phyloP scores from a whole-genome alignment of 2,888 invertebrate genomes.

The Leptinotarsa juncta region DNA sequence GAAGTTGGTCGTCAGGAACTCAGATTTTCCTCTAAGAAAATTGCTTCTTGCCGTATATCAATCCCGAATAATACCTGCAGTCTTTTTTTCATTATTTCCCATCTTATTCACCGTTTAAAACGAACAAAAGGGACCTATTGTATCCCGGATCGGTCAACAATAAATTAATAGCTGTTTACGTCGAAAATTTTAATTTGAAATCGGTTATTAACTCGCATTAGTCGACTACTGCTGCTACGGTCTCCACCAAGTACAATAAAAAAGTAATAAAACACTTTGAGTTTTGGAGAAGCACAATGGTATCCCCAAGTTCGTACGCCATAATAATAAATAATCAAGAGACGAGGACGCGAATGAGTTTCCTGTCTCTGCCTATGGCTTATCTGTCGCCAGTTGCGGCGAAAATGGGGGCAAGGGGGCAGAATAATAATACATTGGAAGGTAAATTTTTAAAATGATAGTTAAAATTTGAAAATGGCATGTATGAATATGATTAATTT shows the following conservation, averaged over 20 bases:
- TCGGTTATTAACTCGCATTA: conserved; percentile 40
- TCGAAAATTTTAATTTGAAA: conserved; percentile 37
- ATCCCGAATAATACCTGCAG: no score
- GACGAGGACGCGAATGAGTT: conserved; percentile 58
- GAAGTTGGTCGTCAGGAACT: no score
- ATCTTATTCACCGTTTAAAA: neutral
- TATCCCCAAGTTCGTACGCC: conserved; percentile 56
- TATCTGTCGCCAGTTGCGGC: conserved; percentile 3
- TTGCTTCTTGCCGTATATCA: no score
- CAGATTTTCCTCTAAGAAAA: no score
- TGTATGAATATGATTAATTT: no score
- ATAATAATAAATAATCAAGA: conserved; percentile 63
- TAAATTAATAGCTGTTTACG: conserved; percentile 32
- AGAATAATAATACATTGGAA: neutral
- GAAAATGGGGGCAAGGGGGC: neutral
- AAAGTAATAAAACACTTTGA: conserved; percentile 52
- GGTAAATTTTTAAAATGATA: no score
- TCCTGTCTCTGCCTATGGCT: conserved; percentile 55
- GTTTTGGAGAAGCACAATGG: conserved; percentile 54
- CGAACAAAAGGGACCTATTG: neutral
- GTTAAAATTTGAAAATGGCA: no score
- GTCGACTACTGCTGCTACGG: conserved; percentile 16
- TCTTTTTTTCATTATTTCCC: no score
- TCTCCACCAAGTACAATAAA: conserved; percentile 43
- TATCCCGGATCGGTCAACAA: conserved; percentile 10